Evolutionary conservation across 2,113 vertebrate species (phyloP), one percentile per base, ranked within the genome.

Genomic region (Apus apus): DNA sequence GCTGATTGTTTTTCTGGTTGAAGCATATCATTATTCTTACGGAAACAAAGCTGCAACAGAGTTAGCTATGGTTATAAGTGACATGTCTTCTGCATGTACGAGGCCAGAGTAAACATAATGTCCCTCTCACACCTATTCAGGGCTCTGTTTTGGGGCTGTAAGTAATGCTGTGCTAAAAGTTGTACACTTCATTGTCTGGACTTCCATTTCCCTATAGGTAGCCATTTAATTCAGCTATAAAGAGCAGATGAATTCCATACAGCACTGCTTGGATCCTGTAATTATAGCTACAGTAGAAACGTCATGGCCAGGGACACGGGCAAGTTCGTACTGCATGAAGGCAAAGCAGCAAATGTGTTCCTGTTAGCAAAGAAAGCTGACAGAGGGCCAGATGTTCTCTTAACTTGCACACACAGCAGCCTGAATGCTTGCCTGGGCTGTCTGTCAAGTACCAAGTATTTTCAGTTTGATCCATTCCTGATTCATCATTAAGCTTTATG

Each of bases 221-320:
- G 36, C 40, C 80, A 48, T 94, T 94, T 93, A 82, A 92, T 94
- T 94, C 79, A 80, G 48, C 76, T 95, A 27, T 78, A 51, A 61
- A 61, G 57, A 64, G 72, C 34, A 32, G 45, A 8, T 73, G 36
- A 73, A 85, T 90, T 78, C 50, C 80, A 75, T 46, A 43, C 30
- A 73, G 80, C 86, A 72, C 57, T 67, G 66, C 73, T 68, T 87
- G 85, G 57, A 68, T 94, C 73, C 61, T 92, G 50, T 68, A 71
- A 84, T 95, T 89, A 73, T 7, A 77, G 68, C 53, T 74, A 16
- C 53, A 53, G 50, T 26, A 34, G 68, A 78, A 93, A 81, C 10
- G 1, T 68, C 61, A 23, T 25, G 53, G 83, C 76, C 79, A 64
- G 82, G 65, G 73, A 93, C 68, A 48, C 14, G 30, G 90, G 45